These are phyloP conservation scores for Malacoraja senta DNA, from an alignment of 2,797 vertebrate species.

Conservation along the genomic window DNA sequence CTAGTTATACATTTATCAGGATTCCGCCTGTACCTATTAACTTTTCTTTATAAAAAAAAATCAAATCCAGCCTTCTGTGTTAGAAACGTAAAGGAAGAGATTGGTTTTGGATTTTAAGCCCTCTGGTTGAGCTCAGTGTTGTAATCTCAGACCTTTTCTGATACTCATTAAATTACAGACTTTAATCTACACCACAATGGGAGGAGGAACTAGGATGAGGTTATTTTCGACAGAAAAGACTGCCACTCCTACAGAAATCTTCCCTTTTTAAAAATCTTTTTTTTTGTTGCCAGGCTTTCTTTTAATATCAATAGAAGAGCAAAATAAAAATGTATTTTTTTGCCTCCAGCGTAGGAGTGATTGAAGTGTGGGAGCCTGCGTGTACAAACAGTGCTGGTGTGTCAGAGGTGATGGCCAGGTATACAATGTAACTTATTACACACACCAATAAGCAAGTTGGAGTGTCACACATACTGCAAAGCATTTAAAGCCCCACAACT, in stretches of 20 bases:
- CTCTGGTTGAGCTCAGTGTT: slow-evolving; percentile 28
- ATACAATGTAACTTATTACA: neutral
- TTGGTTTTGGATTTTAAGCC: slow-evolving; percentile 34
- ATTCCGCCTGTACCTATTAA: slow-evolving; percentile 31
- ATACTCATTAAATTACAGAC: slow-evolving; percentile 32
- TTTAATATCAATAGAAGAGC: neutral
- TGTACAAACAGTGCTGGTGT: neutral
- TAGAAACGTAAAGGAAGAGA: slow-evolving; percentile 18
- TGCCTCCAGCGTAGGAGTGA: neutral
- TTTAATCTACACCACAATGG: slow-evolving; percentile 18
- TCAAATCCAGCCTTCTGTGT: slow-evolving; percentile 17
- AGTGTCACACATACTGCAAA: neutral
- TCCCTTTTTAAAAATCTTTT: neutral
- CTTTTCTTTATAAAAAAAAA: slow-evolving; percentile 31
- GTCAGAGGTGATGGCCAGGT: no score
- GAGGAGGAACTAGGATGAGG: neutral
- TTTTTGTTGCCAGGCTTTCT: neutral
- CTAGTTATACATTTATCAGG: slow-evolving; percentile 37
- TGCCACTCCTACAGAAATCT: neutral
- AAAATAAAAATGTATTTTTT: neutral
- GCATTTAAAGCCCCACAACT: neutral
- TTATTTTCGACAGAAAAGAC: neutral
- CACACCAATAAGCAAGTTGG: neutral
- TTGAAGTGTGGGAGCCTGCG: neutral
- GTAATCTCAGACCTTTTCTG: slow-evolving; percentile 34